phyloP scores from a whole-genome alignment of 2,797 vertebrate genomes.

The Crotalus adamanteus region DNA sequence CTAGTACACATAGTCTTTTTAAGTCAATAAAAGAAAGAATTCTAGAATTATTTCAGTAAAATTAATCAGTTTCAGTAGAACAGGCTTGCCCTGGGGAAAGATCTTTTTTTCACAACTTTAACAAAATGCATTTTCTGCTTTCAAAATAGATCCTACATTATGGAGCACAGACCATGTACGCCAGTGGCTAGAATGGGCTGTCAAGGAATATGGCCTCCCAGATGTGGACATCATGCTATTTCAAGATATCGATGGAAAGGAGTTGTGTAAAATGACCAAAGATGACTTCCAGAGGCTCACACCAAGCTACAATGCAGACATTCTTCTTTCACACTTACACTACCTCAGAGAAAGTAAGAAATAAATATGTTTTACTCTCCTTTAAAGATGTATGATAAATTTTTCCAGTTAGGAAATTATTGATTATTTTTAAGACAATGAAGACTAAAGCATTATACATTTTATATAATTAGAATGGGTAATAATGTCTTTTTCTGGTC shows the following conservation, averaged over 20 bases:
- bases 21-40: background rate
- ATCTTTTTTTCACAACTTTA: background rate
- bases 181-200: conserved; percentile 89
- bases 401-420: background rate
- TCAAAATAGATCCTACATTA: conserved; percentile 77
- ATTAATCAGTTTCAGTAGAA: background rate
- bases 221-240: conserved; percentile 83
- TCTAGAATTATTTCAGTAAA: background rate
- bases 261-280: conserved; percentile 88
- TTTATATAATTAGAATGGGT: conserved; percentile 43
- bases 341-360: conserved; percentile 91
- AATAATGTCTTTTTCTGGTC: conserved; percentile 59
- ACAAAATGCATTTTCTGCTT: background rate
- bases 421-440: conserved; percentile 1
- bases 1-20: background rate
- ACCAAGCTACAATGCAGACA: conserved; percentile 84
- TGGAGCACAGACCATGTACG: conserved; percentile 86
- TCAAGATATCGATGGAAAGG: conserved; percentile 85
- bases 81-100: background rate
- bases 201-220: conserved; percentile 82
- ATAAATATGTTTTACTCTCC: background rate
- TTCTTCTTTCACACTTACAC: conserved; percentile 87
- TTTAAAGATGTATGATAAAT: conserved; percentile 3
- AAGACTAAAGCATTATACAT: conserved; percentile 17
- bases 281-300: conserved; percentile 87